These are phyloP conservation scores for Cyphomyrus discorhynchus DNA, from an alignment of 2,113 vertebrate genomes.

Conservation along the genomic window DNA sequence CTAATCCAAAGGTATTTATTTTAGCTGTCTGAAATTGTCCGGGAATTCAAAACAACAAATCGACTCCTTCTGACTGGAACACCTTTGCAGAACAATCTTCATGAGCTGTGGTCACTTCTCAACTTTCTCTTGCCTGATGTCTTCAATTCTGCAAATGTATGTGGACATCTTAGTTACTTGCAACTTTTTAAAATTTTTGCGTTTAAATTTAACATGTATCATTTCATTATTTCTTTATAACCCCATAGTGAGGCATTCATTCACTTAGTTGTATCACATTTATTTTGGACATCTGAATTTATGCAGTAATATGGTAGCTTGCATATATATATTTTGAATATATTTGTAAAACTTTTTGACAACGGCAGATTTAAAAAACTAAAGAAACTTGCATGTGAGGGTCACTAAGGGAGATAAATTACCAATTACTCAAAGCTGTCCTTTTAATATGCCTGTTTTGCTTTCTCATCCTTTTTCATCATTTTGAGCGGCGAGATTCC, in stretches of 20 bases:
- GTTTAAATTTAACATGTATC: neutral
- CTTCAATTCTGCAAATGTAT: constrained; percentile 75
- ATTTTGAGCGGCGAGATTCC: neutral
- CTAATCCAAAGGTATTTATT: neutral
- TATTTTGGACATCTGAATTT: neutral
- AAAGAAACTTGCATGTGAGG: neutral
- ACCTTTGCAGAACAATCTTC: constrained; percentile 81
- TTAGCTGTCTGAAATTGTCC: constrained; percentile 81
- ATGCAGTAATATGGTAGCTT: neutral
- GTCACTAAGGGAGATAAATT: neutral
- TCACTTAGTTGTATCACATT: neutral
- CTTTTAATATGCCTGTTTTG: neutral
- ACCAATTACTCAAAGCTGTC: neutral
- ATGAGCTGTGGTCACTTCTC: constrained; percentile 81
- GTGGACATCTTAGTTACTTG: neutral
- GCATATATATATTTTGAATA: neutral
- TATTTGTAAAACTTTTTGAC: neutral
- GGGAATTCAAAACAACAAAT: constrained; percentile 86
- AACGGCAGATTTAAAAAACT: neutral
- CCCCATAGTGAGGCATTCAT: neutral
- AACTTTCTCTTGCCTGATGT: constrained; percentile 85
- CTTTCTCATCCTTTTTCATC: neutral
- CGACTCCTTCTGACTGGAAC: constrained; percentile 79
- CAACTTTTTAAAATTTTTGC: too few species aligned
- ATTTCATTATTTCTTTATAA: neutral